Base-by-base conservation (phyloP, 2,888 invertebrate genomes). In the Eremobia ochroleuca region DNA sequence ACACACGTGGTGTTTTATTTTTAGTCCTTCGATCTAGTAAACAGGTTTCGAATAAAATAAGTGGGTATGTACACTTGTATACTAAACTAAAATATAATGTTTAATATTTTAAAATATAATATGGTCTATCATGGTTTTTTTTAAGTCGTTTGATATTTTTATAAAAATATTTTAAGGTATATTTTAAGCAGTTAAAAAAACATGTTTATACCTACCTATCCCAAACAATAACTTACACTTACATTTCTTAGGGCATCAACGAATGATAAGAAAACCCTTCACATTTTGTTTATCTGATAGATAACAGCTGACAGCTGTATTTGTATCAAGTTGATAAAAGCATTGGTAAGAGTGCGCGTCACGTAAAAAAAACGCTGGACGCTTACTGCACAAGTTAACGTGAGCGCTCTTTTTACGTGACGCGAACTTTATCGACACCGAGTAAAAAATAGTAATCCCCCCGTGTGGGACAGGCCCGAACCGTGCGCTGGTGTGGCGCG, bases 401-500 rank as follows among this genome's bases (percentile, higher is more conserved):
- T n/a, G n/a, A n/a, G n/a, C n/a, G n/a, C n/a, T n/a, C n/a, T n/a
- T n/a, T n/a, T n/a, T n/a, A n/a, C n/a, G n/a, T n/a, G n/a, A n/a
- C n/a, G n/a, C n/a, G n/a, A n/a, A n/a, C n/a, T n/a, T n/a, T n/a
- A 21, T 61, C 11, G 15, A 18, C 62, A 21, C n/a, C n/a, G 25
- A 18, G 25, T 37, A 76, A 13, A 64, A 66, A 79, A 78, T 43
- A 76, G 79, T 82, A 91, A 91, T 92, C 94, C 87, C 92, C 94
- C 93, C 92, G 95, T 96, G 95, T 94, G 92, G 81, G 89, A 88
- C 91, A 81, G 88, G 86, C 85, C 72, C 88, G 88, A 92, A 87
- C 90, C 86, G 85, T 92, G 93, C 92, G 94, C 93, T 93, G 92
- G 94, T 92, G 93, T 93, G 93, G 93, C 93, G 93, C 92, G 93